A percentile compares a stretch with the other conserved stretches of the same genome.
phyloP scores from a whole-genome alignment of 2,797 vertebrate genomes.

The Oophaga sylvatica region DNA sequence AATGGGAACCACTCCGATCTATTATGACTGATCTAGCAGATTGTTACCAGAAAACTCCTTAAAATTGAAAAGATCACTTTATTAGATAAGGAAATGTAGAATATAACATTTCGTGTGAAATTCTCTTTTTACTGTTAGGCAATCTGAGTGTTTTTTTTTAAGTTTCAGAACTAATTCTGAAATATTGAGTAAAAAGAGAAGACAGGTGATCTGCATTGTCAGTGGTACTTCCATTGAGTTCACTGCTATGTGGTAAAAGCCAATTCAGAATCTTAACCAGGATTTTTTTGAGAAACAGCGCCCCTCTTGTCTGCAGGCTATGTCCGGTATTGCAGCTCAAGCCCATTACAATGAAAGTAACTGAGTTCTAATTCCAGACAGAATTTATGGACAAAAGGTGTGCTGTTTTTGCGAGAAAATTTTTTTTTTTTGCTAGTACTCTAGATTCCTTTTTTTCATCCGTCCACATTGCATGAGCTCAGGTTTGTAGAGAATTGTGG shows the following conservation, averaged over 20 bases:
- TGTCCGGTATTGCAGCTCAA: background rate
- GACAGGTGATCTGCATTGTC: too few relatives aligned
- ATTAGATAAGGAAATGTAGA: background rate
- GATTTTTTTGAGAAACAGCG: too few relatives aligned
- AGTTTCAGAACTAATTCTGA: too few relatives aligned
- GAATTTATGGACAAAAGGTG: background rate
- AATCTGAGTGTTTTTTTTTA: background rate
- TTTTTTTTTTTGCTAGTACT: background rate
- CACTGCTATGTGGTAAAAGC: too few relatives aligned
- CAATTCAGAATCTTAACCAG: too few relatives aligned
- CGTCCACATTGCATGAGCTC: background rate
- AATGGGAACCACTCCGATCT: too few relatives aligned
- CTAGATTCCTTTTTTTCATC: background rate
- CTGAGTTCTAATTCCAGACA: background rate
- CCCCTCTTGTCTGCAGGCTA: too few relatives aligned
- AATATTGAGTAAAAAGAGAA: too few relatives aligned
- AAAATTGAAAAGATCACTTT: background rate
- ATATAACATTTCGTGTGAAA: background rate
- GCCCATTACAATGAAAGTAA: background rate
- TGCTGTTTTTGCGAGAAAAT: background rate
- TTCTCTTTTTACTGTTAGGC: background rate
- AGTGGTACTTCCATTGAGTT: too few relatives aligned
- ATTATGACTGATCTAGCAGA: too few relatives aligned
- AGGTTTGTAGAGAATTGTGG: background rate
- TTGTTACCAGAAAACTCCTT: too few relatives aligned